A percentile compares a stretch with the other conserved stretches of the same genome.
These are phyloP conservation scores for Chlamydotis undulata DNA, from an alignment of 2,113 vertebrate species.

Conservation along the genomic window DNA sequence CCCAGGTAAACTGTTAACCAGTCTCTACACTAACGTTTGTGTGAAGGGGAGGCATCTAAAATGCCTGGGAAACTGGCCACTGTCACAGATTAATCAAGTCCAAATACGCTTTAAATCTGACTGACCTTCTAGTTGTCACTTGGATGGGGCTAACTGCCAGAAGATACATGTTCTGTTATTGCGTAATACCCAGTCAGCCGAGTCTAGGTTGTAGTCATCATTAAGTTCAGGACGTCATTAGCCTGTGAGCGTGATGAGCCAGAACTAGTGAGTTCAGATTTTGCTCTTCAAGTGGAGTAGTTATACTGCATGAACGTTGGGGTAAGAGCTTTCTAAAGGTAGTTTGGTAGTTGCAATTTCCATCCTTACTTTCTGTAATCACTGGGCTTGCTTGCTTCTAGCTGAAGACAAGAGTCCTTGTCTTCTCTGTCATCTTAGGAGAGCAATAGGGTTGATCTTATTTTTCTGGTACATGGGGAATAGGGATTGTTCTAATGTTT, in stretches of 20 bases:
- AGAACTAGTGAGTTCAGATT: not conserved
- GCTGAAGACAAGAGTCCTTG: not conserved
- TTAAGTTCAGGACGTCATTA: not conserved
- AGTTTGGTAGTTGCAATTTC: not conserved
- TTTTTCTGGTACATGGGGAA: not conserved
- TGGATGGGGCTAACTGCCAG: not conserved
- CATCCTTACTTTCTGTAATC: not conserved
- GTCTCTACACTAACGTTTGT: not conserved
- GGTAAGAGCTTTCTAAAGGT: not conserved
- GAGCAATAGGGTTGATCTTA: not conserved
- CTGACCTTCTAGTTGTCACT: not conserved
- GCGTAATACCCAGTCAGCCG: not conserved
- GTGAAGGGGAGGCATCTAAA: not conserved
- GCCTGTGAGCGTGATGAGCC: not conserved
- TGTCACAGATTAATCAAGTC: not conserved
- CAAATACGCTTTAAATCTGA: not conserved
- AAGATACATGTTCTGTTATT: not conserved
- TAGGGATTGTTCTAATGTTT: not conserved
- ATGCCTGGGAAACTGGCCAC: not conserved
- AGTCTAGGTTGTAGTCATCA: not conserved
- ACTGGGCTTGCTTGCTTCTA: not conserved
- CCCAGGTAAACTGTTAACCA: constrained; percentile 83
- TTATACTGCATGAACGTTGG: not conserved
- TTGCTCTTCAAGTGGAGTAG: not conserved
- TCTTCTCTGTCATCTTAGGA: not conserved